Evolutionary conservation across 2,888 invertebrate species (phyloP), one percentile per base, ranked within the genome.

Genomic region (Hydriomena furcata): DNA sequence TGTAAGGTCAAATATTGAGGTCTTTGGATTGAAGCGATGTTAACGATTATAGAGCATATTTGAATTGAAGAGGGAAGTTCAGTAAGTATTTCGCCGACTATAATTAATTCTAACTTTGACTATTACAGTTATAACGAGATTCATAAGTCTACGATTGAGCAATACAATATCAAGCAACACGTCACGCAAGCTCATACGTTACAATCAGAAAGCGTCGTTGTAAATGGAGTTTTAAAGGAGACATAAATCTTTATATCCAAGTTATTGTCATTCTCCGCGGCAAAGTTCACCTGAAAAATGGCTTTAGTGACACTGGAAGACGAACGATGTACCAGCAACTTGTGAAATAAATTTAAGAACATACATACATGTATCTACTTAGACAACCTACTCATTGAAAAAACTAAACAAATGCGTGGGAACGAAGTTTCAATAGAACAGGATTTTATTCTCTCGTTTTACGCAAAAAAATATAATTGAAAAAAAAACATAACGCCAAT

Each of bases 1-100:
- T 55, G 54, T 59, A 59, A 56, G 13, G 23, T 35, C 46, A 52
- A 56, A 47, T 58, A 55, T 57, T 54, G 58, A 40, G 50, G 55
- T 47, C 12, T 27, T 36, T 23, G 32, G 28, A 36, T 38, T 36
- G 45, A 36, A 55, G 37, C 50, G 30, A 35, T 55, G 43, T 31
- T 52, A 50, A 53, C 40, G 53, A 52, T 57, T 48, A 60, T 60
- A 52, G 46, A 40, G 35, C 27, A 13, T 51, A 46, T 49, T 53
- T 46, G 13, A 51, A 41, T 48, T 53, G 36, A 55, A 41, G 45
- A 46, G 36, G 34, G 48, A 45, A 48, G 37, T 52, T 45, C 28
- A 13, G 30, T 25, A 20, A 35, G 11, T n/a, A 23, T 50, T 35
- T 52, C 30, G 5, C 24, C 13, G 17, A n/a, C 1, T 28, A 10